Percentiles rank a stretch among this genome's conserved stretches.
phyloP scores from a whole-genome alignment of 2,888 invertebrate genomes.

The Macrosiphum euphorbiae region DNA sequence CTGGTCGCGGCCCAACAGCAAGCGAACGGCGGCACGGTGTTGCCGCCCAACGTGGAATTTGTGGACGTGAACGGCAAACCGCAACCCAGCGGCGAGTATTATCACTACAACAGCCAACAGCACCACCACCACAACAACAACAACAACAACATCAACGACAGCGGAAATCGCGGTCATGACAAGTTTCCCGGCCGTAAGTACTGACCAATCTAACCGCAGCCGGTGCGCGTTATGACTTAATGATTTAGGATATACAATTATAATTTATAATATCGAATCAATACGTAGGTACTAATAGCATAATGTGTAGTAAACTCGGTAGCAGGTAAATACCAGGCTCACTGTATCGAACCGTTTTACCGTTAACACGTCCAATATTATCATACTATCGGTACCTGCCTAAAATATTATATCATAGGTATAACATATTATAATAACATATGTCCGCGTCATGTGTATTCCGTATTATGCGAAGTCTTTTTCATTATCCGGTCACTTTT shows the following conservation, averaged over 20 bases:
- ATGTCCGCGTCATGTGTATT: not conserved
- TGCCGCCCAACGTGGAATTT: conserved; percentile 51
- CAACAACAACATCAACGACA: not conserved
- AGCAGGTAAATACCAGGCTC: not conserved
- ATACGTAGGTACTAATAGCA: not conserved
- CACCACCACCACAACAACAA: not conserved
- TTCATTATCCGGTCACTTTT: not conserved
- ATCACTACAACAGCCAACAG: not conserved
- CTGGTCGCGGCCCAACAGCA: conserved; percentile 39
- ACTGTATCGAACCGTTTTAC: not conserved
- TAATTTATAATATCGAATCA: not conserved
- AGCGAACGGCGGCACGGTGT: not conserved
- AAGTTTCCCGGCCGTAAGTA: conserved; percentile 26
- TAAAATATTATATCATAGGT: no score
- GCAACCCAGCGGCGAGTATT: not conserved
- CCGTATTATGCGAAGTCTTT: not conserved
- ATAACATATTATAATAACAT: not conserved
- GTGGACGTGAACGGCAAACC: conserved; percentile 30
- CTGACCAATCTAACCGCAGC: not conserved
- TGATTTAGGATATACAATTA: not conserved
- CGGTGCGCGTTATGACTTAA: not conserved
- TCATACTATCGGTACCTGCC: not conserved
- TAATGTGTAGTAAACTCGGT: not conserved
- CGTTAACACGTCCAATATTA: not conserved
- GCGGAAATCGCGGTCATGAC: not conserved